These are phyloP conservation scores for Semicossyphus pulcher DNA, from an alignment of 2,113 vertebrate species.

Conservation along the genomic window DNA sequence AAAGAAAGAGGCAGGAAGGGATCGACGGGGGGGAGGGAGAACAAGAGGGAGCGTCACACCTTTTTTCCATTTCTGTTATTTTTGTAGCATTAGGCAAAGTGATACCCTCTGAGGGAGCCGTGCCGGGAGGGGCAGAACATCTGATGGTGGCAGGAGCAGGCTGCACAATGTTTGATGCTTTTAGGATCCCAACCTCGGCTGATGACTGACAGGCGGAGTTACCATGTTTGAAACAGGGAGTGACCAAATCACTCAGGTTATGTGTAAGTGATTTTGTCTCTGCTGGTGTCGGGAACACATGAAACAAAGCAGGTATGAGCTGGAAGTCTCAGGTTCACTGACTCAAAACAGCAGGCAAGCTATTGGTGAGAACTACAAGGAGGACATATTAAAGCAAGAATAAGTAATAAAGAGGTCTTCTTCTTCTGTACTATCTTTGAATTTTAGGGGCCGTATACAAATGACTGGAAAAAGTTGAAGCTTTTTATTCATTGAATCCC, in stretches of 20 bases:
- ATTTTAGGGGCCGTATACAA: no score
- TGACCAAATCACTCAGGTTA: neutral
- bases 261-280: neutral
- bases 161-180: constrained; percentile 20
- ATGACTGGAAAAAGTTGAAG: no score
- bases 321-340: neutral
- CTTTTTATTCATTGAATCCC: no score
- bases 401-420: no score
- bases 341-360: no score
- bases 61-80: constrained; percentile 66
- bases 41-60: constrained; percentile 33
- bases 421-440: no score
- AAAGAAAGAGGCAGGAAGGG: constrained; percentile 12
- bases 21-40: constrained; percentile 23
- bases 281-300: neutral
- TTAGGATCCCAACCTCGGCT: constrained; percentile 9
- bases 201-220: constrained; percentile 19
- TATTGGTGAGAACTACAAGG: no score
- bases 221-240: constrained; percentile 5
- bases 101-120: constrained; percentile 65
- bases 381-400: no score
- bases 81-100: constrained; percentile 52
- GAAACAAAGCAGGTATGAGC: neutral
- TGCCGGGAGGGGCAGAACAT: constrained; percentile 40
- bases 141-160: constrained; percentile 3